A percentile compares a stretch with the other conserved stretches of the same genome.
These are phyloP conservation scores for Caenorhabditis angaria DNA, from an alignment of 2,888 invertebrate genomes.

Conservation along the genomic window DNA sequence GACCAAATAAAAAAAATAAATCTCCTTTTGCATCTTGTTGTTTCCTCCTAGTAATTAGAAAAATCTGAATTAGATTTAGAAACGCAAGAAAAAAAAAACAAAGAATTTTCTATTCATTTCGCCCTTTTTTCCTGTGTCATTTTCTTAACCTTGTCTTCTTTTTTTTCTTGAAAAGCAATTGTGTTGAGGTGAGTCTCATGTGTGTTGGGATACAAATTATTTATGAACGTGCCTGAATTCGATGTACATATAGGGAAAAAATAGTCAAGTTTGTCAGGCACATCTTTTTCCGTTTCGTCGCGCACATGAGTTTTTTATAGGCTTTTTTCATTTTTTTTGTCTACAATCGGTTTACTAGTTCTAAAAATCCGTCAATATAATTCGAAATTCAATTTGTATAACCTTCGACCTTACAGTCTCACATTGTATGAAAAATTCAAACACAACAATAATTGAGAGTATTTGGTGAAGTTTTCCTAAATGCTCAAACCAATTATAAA, in stretches of 20 bases:
- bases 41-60: not conserved
- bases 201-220: not conserved
- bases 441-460: too few species aligned
- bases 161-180: not conserved
- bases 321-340: not conserved
- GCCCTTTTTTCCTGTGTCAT: not conserved
- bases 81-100: not conserved
- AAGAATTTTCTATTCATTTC: not conserved
- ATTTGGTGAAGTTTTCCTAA: too few species aligned
- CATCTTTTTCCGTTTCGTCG: not conserved
- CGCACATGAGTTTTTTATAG: not conserved
- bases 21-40: not conserved
- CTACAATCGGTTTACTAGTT: constrained; percentile 9
- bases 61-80: not conserved
- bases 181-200: not conserved
- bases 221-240: constrained; percentile 1
- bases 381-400: too few species aligned
- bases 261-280: not conserved
- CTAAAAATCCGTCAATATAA: too few species aligned
- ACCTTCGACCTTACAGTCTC: too few species aligned
- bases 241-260: not conserved
- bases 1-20: too few species aligned
- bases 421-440: too few species aligned
- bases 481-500: too few species aligned
- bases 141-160: not conserved